Base-by-base conservation (phyloP, 2,888 invertebrate species). In the Cotesia congregata region DNA sequence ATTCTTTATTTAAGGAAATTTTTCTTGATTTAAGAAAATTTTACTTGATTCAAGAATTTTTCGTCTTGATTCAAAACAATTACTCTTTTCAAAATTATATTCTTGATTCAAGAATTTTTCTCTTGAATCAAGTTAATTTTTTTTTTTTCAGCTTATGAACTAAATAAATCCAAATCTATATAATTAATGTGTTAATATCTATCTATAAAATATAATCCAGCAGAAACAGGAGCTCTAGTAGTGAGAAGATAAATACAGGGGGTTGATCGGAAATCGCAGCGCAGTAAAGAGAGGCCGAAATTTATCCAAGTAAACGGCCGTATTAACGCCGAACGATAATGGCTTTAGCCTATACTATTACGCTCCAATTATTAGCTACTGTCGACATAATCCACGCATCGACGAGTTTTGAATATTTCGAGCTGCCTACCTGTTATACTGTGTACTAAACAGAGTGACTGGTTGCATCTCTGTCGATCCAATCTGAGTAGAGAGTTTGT, bases 331-430 rank as follows among this genome's bases (percentile, higher is more conserved):
- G 70, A 76, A 76, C 67, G 71, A 67, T 61, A 76, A 76, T 76
- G 62, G 72, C 68, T 72, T 67, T 40, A 62, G 72, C 68, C 61
- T 72, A 72, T 65, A 72, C 59, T 50, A 72, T 76, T 72, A 72
- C 72, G 72, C 76, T 76, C 76, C 72, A 72, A 76, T 76, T 72
- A 76, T 76, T 59, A 76, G 41, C 76, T 41, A 61, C 62, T 50
- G 50, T 65, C 72, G 62, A 67, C 72, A 76, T 76, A 76, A 76
- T 72, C 76, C 72, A 76, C 61, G 72, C 76, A 76, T 76, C 76
- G 72, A 40, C 40, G 71, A 76, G 69, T 69, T 64, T 64, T 62
- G 64, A 75, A 75, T 70, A 62, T 68, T 62, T 61, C 50, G 30
- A 30, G 30, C 30, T 30, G 30, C 30, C 30, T 30, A 30, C 30